Base-by-base conservation (phyloP, 2,113 vertebrate genomes). In the Cyprinodon variegatus region DNA sequence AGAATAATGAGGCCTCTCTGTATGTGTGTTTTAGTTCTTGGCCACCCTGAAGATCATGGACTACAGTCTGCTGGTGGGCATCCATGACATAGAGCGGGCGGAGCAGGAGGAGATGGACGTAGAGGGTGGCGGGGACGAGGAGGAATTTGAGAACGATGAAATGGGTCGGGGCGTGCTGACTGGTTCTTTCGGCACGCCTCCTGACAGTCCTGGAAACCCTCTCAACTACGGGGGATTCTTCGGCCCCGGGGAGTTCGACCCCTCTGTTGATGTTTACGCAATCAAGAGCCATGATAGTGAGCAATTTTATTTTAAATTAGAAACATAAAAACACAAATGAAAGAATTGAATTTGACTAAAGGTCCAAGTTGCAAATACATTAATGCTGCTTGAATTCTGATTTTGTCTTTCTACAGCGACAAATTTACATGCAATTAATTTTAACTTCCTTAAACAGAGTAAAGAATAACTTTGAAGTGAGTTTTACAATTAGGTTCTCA, bases 11-110 rank as follows among this genome's bases (percentile, higher is more conserved):
- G 2, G 41, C 2, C 29, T 12, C 11, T 8, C 4, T 12, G 1
- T 17, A 4, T 61, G 46, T 62, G 9, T 69, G 20, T 63, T 48
- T 72, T 74, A 99, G 98, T 99, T 99, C 67, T 79, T 99, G 76
- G 96, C 97, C 20, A 96, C 97, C 79, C 93, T 99, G 79, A 99
- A 98, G 94, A 98, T 99, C 84, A 99, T 99, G 98, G 98, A 99
- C 91, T 99, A 99, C 90, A 99, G 97, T 78, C 93, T 99, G 45
- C 90, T 99, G 76, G 97, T 99, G 65, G 98, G 98, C 39, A 96
- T 99, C 88, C 97, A 99, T 0, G 98, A 99, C 0, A 97, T 99
- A 68, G 98, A 99, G 78, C 90, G 97, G 20, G 98, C 97, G 0
- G 98, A 98, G 91, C 97, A 99, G 91, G 97, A 99, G 65, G 97